Evolutionary conservation across 2,113 vertebrate genomes (phyloP).

Genomic region (zebrafish (Danio rerio)): DNA sequence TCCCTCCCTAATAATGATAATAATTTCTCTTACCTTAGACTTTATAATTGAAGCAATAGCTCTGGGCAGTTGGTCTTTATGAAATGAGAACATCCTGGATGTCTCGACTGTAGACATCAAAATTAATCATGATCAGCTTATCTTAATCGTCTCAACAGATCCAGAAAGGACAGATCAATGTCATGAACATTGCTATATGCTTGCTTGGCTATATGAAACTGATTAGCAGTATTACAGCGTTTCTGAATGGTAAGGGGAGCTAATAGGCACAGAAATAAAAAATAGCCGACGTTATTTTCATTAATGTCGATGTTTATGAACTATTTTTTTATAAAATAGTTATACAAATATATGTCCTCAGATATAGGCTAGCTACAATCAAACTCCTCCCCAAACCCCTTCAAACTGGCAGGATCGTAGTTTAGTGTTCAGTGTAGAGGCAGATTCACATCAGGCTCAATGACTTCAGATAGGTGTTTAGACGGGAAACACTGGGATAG

Average conservation of each 20-base stretch:
- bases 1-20: not conserved
- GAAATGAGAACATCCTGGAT: not conserved
- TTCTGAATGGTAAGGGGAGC: not conserved
- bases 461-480: accelerated
- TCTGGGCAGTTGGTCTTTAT: not conserved
- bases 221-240: not conserved
- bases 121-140: constrained; percentile 12
- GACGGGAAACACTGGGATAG: not conserved
- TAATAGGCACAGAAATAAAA: no score
- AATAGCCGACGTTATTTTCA: no score
- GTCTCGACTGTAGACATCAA: not conserved
- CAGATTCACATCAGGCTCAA: not conserved
- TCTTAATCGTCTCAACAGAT: not conserved
- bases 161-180: not conserved
- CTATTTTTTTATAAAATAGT: no score
- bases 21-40: not conserved
- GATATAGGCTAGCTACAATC: no score
- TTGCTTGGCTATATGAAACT: no score
- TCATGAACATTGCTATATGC: not conserved
- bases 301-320: no score
- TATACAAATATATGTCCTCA: no score
- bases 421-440: no score
- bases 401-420: no score
- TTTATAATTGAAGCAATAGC: not conserved
- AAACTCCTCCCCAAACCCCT: no score